Conservation (phyloP, 2,888 invertebrate species). For the Pammene aurita region DNA sequence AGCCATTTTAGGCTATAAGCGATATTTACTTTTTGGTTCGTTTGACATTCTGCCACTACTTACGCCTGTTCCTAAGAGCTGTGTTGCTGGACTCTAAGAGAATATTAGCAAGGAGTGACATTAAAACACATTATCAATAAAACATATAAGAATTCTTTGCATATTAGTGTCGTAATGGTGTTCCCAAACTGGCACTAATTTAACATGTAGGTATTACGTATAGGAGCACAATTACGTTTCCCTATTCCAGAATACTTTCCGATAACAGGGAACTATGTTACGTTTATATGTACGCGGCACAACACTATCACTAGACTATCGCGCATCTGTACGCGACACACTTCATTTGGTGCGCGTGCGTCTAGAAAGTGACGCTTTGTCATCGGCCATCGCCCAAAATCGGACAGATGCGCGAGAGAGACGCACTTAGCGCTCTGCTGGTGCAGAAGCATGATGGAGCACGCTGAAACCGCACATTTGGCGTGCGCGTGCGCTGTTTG, state of each 20-base stretch:
- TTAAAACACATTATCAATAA: no score
- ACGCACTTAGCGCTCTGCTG: slow-evolving; percentile 44
- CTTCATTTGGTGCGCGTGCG: slow-evolving; percentile 81
- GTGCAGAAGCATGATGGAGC: slow-evolving; percentile 53
- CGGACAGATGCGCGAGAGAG: slow-evolving; percentile 61
- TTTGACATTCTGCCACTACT: no score
- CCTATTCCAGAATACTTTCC: neutral
- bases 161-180: no score
- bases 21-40: no score
- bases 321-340: slow-evolving; percentile 80
- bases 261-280: neutral
- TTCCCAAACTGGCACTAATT: no score
- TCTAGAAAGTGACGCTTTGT: slow-evolving; percentile 79
- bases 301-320: slow-evolving; percentile 65
- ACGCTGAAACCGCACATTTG: slow-evolving; percentile 55
- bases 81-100: no score
- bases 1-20: no score
- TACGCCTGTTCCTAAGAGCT: no score
- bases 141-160: no score
- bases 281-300: neutral
- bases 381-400: slow-evolving; percentile 71
- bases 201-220: no score
- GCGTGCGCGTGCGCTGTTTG: slow-evolving; percentile 60
- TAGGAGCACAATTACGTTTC: neutral
- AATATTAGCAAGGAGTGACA: no score